Evolutionary conservation across 2,113 vertebrate species (phyloP), one percentile per base, ranked within the genome.

Genomic region (Galemys pyrenaicus): DNA sequence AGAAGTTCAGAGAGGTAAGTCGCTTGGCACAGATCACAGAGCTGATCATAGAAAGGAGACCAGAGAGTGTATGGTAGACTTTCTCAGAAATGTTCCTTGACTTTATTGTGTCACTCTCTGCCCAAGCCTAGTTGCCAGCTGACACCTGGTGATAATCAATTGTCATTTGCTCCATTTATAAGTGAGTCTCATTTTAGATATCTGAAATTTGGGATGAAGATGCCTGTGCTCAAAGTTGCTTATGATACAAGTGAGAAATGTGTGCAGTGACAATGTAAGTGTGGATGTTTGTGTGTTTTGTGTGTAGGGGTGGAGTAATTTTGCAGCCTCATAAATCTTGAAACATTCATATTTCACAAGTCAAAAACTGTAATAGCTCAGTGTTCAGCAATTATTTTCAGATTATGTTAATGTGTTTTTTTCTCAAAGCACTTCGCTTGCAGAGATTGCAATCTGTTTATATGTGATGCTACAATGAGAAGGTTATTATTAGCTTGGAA

Each of bases 351-450:
- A 65, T 91, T 95, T 96, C 64, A 95, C 44, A 97, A 95, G 73
- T 94, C 79, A 89, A 93, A 94, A 64, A 46, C 58, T 96, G 88
- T 82, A 83, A 94, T 77, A 97, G 71, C 87, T 77, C 39, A 92
- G 54, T 54, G 79, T 81, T 91, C 79, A 93, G 73, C 87, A 93
- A 65, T 96, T 95, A 96, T 95, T 97, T 97, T 97, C 92, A 91
- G 92, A 91, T 96, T 96, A 96, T 22, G 22, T 74, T 96, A 85
- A 94, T 97, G 68, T 86, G 46, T 74, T 68, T 96, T 82, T 93
- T 81, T 70, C 74, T 90, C 22, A 75, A 87, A 98, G 78, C n/a
- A 89, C 41, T 95, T 95, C 41, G 28, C 46, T 80, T 70, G 54
- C 92, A 90, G 96, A 86, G 58, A 83, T 58, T 87, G 75, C 77